phyloP scores from a whole-genome alignment of 1,140 invertebrate species.

The Aphelenchoides fujianensis region DNA sequence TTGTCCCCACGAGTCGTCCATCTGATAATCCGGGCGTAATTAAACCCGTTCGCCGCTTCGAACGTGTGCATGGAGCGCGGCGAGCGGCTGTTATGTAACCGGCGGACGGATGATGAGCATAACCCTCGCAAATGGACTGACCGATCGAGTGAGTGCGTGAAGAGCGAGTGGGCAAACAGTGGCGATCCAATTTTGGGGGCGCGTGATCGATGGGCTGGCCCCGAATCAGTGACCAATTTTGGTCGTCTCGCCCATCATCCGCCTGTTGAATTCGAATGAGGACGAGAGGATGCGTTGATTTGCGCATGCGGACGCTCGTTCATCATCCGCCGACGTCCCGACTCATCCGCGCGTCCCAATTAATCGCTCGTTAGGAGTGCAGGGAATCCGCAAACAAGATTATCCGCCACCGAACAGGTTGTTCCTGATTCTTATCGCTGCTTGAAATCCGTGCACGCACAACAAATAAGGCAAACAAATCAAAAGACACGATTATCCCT shows the following conservation, averaged over 20 bases:
- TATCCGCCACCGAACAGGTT: slow-evolving; percentile 26
- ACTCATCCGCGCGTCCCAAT: slow-evolving; percentile 16
- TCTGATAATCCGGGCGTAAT: slow-evolving; percentile 18
- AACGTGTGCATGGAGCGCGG: too few species aligned
- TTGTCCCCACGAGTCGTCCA: not conserved
- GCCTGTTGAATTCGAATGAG: not conserved
- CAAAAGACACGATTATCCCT: too few species aligned
- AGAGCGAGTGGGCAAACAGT: too few species aligned
- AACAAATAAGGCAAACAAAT: slow-evolving; percentile 27
- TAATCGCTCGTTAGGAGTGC: not conserved
- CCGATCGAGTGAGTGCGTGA: too few species aligned
- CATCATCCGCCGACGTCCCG: slow-evolving; percentile 8
- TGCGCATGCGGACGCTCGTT: not conserved
- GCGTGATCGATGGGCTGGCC: slow-evolving; percentile 1
- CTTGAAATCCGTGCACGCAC: too few species aligned
- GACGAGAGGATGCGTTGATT: not conserved
- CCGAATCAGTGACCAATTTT: not conserved
- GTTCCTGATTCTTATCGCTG: slow-evolving; percentile 4
- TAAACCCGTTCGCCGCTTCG: not conserved
- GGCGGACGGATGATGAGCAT: not conserved
- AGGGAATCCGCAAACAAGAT: slow-evolving; percentile 6
- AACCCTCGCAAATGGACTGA: not conserved
- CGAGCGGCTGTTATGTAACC: not conserved
- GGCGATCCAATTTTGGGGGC: too few species aligned
- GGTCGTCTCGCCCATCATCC: too few species aligned